Evolutionary conservation across 2,113 vertebrate species (phyloP).

Genomic region (Dipodomys stephensi): DNA sequence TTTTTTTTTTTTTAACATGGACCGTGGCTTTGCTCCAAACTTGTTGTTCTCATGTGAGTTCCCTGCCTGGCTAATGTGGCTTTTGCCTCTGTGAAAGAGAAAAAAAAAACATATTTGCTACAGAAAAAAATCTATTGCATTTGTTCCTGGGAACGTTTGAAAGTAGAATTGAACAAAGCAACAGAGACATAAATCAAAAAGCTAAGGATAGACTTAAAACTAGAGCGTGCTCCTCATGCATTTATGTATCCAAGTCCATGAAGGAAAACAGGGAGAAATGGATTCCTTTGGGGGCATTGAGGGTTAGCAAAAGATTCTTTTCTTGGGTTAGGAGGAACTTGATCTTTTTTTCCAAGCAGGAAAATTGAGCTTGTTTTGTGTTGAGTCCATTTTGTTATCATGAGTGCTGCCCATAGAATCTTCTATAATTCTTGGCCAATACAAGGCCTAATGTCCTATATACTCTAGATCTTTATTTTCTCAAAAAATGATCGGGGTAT

Average conservation of each 20-base stretch:
- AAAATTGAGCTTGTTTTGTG: background rate
- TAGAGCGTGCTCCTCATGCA: background rate
- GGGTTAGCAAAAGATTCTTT: slow-evolving; percentile 15
- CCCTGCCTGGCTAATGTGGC: background rate
- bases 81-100: background rate
- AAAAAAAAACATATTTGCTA: background rate
- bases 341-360: slow-evolving; percentile 17
- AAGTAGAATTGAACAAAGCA: background rate
- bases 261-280: background rate
- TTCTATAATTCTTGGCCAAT: background rate
- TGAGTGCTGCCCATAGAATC: background rate
- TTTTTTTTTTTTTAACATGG: too few relatives aligned
- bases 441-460: background rate
- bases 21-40: background rate
- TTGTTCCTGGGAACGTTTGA: background rate
- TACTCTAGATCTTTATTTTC: slow-evolving; percentile 40
- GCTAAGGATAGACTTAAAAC: background rate
- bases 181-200: background rate
- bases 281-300: slow-evolving; percentile 2
- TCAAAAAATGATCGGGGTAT: background rate
- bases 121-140: background rate
- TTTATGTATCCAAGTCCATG: background rate
- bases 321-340: background rate
- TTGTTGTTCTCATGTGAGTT: background rate
- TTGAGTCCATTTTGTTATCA: slow-evolving; percentile 46